phyloP scores from a whole-genome alignment of 2,113 vertebrate species.

The Trichomycterus rosablanca region DNA sequence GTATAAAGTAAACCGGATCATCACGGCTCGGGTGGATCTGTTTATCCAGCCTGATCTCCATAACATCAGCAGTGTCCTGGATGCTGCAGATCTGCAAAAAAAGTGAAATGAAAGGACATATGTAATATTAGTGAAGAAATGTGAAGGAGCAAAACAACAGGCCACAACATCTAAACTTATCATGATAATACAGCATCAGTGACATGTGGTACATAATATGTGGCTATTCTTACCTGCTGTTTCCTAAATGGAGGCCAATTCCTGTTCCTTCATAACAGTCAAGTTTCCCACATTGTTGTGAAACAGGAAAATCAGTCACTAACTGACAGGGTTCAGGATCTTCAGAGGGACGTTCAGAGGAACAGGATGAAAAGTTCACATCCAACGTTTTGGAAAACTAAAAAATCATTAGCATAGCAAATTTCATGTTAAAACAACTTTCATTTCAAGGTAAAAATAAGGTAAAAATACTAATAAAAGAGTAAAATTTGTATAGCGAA shows the following conservation, averaged over 20 bases:
- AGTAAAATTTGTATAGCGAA: too few relatives aligned
- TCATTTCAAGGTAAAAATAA: too few relatives aligned
- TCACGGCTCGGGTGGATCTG: slow-evolving; percentile 43
- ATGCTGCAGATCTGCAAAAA: slow-evolving; percentile 52
- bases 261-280: slow-evolving; percentile 36
- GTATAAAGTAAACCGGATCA: slow-evolving; percentile 65
- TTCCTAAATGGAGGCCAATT: slow-evolving; percentile 54
- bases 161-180: too few relatives aligned
- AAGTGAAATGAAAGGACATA: not conserved
- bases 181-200: too few relatives aligned
- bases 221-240: slow-evolving; percentile 60
- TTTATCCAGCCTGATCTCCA: slow-evolving; percentile 52
- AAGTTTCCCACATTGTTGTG: slow-evolving; percentile 31
- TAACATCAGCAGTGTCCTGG: slow-evolving; percentile 50
- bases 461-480: too few relatives aligned
- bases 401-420: not conserved
- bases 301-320: not conserved
- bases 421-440: too few relatives aligned
- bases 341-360: not conserved
- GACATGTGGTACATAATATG: too few relatives aligned
- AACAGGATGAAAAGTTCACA: not conserved
- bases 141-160: too few relatives aligned
- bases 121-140: too few relatives aligned
- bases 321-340: too few relatives aligned
- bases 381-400: too few relatives aligned